Conservation (phyloP, 1,140 invertebrate species). For the Lineus longissimus region DNA sequence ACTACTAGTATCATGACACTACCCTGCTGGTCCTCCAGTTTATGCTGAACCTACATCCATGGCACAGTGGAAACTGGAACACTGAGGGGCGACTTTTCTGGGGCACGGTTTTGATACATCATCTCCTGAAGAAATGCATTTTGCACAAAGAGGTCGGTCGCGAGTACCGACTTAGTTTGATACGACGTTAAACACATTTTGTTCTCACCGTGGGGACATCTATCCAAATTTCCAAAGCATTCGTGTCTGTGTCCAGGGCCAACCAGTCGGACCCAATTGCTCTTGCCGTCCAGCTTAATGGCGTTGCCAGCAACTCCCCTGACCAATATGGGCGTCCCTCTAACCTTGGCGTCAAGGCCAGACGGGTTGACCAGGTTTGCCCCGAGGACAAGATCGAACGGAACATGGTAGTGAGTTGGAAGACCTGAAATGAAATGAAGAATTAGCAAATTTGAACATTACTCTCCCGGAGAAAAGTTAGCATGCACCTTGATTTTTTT, state of each 20-base stretch:
- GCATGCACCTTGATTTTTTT: too few species aligned
- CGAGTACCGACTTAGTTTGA: too few species aligned
- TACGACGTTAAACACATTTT: background rate
- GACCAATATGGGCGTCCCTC: constrained; percentile 31
- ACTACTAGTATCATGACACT: too few species aligned
- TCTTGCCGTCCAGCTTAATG: constrained; percentile 29
- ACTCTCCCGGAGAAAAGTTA: too few species aligned
- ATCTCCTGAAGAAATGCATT: too few species aligned
- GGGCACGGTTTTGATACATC: too few species aligned
- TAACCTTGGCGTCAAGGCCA: constrained; percentile 39
- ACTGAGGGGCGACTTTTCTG: too few species aligned
- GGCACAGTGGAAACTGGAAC: too few species aligned
- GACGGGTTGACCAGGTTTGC: constrained; percentile 36
- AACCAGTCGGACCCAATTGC: constrained; percentile 34
- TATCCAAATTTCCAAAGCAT: constrained; percentile 46
- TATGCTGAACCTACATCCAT: too few species aligned
- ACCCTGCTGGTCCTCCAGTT: too few species aligned
- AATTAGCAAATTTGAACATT: background rate
- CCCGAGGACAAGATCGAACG: constrained; percentile 37
- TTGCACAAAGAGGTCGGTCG: too few species aligned
- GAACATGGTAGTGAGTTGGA: constrained; percentile 38
- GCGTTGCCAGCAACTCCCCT: constrained; percentile 35
- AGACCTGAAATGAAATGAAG: constrained; percentile 25
- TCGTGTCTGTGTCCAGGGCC: constrained; percentile 44
- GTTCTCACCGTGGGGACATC: constrained; percentile 37